Evolutionary conservation across 2,797 vertebrate species (phyloP).

Genomic region (Eremophila alpestris): DNA sequence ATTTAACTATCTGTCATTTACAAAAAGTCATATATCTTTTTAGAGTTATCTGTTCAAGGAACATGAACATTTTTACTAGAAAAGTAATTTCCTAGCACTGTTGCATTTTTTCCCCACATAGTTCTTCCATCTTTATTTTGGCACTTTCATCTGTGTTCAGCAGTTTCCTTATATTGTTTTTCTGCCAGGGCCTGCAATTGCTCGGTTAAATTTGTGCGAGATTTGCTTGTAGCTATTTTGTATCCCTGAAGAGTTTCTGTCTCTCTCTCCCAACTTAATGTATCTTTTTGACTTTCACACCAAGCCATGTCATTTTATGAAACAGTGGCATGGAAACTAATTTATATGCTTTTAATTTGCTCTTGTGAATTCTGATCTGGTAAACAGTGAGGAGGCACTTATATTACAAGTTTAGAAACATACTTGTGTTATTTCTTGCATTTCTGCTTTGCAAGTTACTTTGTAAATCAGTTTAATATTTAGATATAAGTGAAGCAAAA

Average conservation of each 20-base stretch:
- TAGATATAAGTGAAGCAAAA: not conserved
- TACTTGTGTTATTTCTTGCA: not conserved
- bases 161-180: constrained; percentile 66
- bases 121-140: constrained; percentile 65
- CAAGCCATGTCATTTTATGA: not conserved
- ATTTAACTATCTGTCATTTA: constrained; percentile 5
- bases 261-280: not conserved
- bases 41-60: constrained; percentile 31
- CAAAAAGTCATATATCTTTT: constrained; percentile 8
- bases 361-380: not conserved
- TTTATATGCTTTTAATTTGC: not conserved
- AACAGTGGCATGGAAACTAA: not conserved
- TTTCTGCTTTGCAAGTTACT: not conserved
- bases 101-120: not conserved
- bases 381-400: not conserved
- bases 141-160: constrained; percentile 9
- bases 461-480: not conserved
- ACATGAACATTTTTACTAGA: constrained; percentile 44
- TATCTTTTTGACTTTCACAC: not conserved
- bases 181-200: constrained; percentile 33
- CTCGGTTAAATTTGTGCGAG: constrained; percentile 22
- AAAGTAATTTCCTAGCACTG: constrained; percentile 57
- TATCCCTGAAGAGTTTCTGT: not conserved
- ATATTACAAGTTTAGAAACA: not conserved
- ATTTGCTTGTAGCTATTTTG: not conserved